A percentile compares a stretch with the other conserved stretches of the same genome.
Conservation (phyloP, 1,140 invertebrate species). For the Drosophila kikkawai region DNA sequence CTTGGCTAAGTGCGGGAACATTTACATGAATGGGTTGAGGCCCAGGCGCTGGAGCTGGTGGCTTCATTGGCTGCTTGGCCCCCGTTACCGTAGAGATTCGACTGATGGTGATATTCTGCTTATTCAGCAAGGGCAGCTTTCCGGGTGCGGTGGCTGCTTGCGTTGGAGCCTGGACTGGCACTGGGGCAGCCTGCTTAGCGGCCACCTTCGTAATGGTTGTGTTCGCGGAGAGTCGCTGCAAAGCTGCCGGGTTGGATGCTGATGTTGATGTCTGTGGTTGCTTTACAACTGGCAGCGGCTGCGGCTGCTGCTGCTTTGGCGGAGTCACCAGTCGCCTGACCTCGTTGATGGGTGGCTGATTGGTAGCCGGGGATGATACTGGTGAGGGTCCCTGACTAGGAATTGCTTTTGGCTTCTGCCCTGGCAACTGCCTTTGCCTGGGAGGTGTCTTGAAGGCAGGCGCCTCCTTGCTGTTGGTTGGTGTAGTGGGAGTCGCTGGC, state of each 20-base stretch:
- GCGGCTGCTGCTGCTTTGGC: slow-evolving; percentile 31
- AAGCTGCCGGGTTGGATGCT: slow-evolving; percentile 45
- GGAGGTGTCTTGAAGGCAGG: slow-evolving; percentile 55
- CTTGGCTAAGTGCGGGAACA: slow-evolving; percentile 15
- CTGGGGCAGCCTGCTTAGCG: slow-evolving; percentile 35
- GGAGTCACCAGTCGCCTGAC: slow-evolving; percentile 56
- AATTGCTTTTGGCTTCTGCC: slow-evolving; percentile 31
- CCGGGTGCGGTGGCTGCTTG: slow-evolving; percentile 1
- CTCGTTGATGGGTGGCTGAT: slow-evolving; percentile 17
- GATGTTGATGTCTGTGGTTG: slow-evolving; percentile 30
- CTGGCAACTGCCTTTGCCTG: slow-evolving; percentile 35
- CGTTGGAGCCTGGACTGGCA: background rate
- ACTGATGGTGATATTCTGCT: slow-evolving; percentile 81
- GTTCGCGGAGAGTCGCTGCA: slow-evolving; percentile 73
- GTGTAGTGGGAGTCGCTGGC: slow-evolving; percentile 8
- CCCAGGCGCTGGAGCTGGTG: background rate
- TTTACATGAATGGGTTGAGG: slow-evolving; percentile 18
- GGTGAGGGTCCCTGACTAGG: background rate
- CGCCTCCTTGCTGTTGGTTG: slow-evolving; percentile 22
- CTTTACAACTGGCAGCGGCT: slow-evolving; percentile 26
- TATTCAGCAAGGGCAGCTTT: slow-evolving; percentile 72
- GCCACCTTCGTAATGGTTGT: slow-evolving; percentile 69
- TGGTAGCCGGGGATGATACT: slow-evolving; percentile 5
- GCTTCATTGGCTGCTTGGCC: slow-evolving; percentile 45
- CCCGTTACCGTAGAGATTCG: slow-evolving; percentile 45